Evolutionary conservation across 2,888 invertebrate species (phyloP).

Genomic region (Caenorhabditis doughertyi): DNA sequence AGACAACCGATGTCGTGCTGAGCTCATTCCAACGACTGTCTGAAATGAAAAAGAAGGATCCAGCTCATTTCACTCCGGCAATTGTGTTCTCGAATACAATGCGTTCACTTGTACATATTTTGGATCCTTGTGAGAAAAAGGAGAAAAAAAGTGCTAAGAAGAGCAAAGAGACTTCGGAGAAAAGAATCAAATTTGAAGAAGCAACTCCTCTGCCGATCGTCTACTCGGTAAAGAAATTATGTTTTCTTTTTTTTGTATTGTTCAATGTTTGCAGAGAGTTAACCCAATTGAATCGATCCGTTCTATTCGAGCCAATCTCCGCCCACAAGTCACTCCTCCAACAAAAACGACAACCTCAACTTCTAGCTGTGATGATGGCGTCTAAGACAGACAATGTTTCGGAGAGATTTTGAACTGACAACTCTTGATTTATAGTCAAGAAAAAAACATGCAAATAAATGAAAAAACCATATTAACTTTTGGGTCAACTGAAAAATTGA

Average conservation of each 20-base stretch:
- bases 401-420: too few species aligned
- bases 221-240: neutral
- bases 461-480: too few species aligned
- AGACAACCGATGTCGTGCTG: neutral
- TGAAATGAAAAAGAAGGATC: neutral
- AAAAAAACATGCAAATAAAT: too few species aligned
- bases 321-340: neutral
- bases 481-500: too few species aligned
- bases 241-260: neutral
- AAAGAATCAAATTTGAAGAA: neutral
- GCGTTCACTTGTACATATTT: neutral
- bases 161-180: neutral
- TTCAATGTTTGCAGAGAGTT: neutral
- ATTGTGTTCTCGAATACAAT: slow-evolving; percentile 23
- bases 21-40: neutral
- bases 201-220: neutral
- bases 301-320: neutral
- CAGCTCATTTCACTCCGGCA: neutral
- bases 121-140: neutral
- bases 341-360: neutral
- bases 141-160: neutral
- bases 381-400: too few species aligned
- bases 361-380: neutral
- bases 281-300: neutral
- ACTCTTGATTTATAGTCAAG: too few species aligned